Evolutionary conservation across 2,888 invertebrate genomes (phyloP).

Genomic region (Desoria tigrina): DNA sequence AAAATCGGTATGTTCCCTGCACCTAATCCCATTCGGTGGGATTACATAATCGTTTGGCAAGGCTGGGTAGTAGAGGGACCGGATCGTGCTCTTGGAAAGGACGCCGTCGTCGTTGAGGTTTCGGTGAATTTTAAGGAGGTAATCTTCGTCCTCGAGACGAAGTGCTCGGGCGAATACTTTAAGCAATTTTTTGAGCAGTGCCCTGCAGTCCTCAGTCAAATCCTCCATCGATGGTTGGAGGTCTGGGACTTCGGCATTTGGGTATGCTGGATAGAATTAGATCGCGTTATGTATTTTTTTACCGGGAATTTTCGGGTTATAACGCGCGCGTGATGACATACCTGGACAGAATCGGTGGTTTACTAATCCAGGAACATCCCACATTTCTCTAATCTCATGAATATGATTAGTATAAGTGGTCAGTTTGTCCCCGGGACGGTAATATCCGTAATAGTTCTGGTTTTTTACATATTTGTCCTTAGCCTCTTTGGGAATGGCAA

Average conservation of each 20-base stretch:
- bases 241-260: slow-evolving; percentile 68
- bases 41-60: slow-evolving; percentile 54
- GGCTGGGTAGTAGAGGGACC: slow-evolving; percentile 72
- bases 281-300: neutral
- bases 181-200: slow-evolving; percentile 67
- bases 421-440: slow-evolving; percentile 39
- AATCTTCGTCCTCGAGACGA: slow-evolving; percentile 35
- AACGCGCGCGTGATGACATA: no score
- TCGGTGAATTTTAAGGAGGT: slow-evolving; percentile 43
- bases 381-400: slow-evolving; percentile 41
- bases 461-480: slow-evolving; percentile 41
- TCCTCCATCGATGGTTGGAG: slow-evolving; percentile 68
- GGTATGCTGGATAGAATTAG: slow-evolving; percentile 54
- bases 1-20: slow-evolving; percentile 72
- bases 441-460: slow-evolving; percentile 40
- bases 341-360: slow-evolving; percentile 11
- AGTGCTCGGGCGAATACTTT: slow-evolving; percentile 56
- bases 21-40: slow-evolving; percentile 63
- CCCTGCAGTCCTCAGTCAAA: slow-evolving; percentile 69
- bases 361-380: slow-evolving; percentile 40
- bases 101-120: slow-evolving; percentile 36
- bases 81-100: slow-evolving; percentile 40
- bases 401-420: slow-evolving; percentile 44
- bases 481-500: slow-evolving; percentile 24
- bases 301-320: no score